Evolutionary conservation across 2,888 invertebrate species (phyloP).

Genomic region (Maniola hyperantus): DNA sequence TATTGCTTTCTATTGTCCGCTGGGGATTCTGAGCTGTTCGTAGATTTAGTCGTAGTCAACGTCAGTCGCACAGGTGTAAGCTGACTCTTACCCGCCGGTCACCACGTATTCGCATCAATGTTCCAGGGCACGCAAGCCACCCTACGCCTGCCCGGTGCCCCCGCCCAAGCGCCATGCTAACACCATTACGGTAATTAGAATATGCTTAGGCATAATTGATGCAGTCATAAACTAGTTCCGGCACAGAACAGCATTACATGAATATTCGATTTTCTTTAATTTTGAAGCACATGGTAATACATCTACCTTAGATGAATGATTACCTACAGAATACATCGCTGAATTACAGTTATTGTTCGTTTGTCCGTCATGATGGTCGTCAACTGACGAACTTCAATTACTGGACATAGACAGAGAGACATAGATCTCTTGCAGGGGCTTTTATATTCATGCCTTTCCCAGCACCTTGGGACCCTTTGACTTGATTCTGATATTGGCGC

Average conservation of each 20-base stretch:
- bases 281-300: constrained; percentile 24
- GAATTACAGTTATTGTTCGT: not conserved
- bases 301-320: too few relatives aligned
- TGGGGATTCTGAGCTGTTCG: too few relatives aligned
- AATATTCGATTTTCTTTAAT: constrained; percentile 37
- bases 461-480: too few relatives aligned
- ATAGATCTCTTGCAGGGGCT: too few relatives aligned
- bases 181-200: constrained; percentile 81
- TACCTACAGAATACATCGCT: not conserved
- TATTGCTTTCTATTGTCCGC: too few relatives aligned
- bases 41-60: not conserved
- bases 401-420: too few relatives aligned
- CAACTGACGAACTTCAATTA: too few relatives aligned
- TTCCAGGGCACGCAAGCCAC: constrained; percentile 57
- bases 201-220: constrained; percentile 80
- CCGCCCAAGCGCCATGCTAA: constrained; percentile 64
- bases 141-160: constrained; percentile 48
- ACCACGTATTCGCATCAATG: constrained; percentile 60
- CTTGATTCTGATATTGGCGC: too few relatives aligned
- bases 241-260: constrained; percentile 30
- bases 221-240: constrained; percentile 61
- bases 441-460: too few relatives aligned
- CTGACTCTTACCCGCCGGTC: constrained; percentile 44
- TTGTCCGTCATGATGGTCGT: too few relatives aligned
- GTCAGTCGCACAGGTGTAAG: not conserved